Conservation (phyloP, 92 coral and sea anemone species). For the Diadumene lineata region DNA sequence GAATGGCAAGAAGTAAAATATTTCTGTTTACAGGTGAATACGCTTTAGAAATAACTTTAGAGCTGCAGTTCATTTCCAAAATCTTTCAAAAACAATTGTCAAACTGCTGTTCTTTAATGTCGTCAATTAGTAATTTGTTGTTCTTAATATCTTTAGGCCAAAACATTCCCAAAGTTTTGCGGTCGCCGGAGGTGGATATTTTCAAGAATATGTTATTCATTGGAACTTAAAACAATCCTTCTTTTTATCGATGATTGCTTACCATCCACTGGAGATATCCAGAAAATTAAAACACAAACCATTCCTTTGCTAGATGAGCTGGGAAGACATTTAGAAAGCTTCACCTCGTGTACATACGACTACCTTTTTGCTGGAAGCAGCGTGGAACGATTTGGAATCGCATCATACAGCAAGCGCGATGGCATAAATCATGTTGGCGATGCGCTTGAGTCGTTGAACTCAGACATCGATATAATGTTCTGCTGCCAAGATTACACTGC, state of each 20-base stretch:
- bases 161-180: background rate
- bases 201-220: background rate
- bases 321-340: background rate
- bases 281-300: background rate
- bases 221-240: background rate
- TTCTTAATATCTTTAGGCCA: background rate
- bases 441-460: background rate
- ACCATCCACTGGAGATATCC: background rate
- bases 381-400: background rate
- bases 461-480: constrained; percentile 50
- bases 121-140: no score
- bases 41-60: no score
- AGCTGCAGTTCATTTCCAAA: no score
- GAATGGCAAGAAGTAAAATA: no score
- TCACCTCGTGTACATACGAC: background rate
- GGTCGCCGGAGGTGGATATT: background rate
- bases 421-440: background rate
- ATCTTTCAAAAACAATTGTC: no score
- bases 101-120: no score
- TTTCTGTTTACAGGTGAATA: no score
- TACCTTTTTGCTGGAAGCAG: background rate
- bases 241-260: background rate
- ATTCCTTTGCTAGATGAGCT: background rate
- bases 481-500: constrained; percentile 15
- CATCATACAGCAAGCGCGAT: no score